Conservation (phyloP, 1,140 invertebrate genomes). For the Metopolophium dirhodum region DNA sequence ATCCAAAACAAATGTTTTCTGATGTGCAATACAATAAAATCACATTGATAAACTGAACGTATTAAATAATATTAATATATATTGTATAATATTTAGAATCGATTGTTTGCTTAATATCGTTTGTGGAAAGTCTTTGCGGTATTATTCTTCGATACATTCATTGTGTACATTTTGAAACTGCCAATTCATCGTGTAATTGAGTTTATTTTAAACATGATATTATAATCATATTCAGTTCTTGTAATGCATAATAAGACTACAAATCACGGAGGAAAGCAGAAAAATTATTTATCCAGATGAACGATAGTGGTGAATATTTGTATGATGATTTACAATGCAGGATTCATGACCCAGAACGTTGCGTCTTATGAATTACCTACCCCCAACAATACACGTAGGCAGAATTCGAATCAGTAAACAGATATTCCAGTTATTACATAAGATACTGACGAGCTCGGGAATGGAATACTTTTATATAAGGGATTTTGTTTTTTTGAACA, state of each 20-base stretch:
- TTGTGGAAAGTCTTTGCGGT: neutral
- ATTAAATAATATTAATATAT: neutral
- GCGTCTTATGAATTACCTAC: too few species aligned
- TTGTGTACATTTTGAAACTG: neutral
- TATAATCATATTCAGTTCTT: neutral
- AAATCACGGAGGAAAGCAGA: neutral
- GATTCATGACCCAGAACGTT: neutral
- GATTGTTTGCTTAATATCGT: neutral
- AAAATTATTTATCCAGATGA: conserved; percentile 17
- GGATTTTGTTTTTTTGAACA: neutral
- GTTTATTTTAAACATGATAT: neutral
- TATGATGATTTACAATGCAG: neutral
- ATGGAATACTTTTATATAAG: neutral
- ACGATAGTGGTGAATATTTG: neutral
- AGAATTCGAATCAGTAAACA: conserved; percentile 11
- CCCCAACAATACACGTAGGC: neutral
- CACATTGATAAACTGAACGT: neutral
- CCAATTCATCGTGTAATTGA: neutral
- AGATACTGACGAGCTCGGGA: neutral
- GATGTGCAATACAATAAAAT: neutral
- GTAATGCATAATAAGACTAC: neutral
- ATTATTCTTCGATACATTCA: neutral
- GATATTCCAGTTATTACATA: neutral
- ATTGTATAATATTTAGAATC: neutral
- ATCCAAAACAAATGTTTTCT: neutral